Evolutionary conservation across 2,888 invertebrate genomes (phyloP).

Genomic region (Congeria kusceri): DNA sequence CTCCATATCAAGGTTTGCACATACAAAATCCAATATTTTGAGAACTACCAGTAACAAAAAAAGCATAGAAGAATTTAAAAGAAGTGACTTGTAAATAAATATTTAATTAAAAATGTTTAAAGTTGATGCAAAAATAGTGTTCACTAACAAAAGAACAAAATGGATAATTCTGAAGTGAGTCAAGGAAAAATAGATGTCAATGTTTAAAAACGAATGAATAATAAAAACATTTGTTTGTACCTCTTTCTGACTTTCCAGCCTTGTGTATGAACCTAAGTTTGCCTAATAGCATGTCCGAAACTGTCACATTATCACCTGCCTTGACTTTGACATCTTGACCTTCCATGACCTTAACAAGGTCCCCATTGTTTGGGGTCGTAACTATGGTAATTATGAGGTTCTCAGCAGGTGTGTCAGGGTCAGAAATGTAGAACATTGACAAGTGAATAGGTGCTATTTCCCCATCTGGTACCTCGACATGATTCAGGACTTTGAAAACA

Average conservation of each 20-base stretch:
- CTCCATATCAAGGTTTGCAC: too few species aligned
- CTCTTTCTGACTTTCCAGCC: constrained; percentile 44
- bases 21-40: too few species aligned
- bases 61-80: too few species aligned
- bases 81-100: too few species aligned
- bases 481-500: constrained; percentile 65
- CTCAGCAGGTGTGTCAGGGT: constrained; percentile 71
- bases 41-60: too few species aligned
- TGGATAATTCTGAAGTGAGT: too few species aligned
- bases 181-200: too few species aligned
- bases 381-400: constrained; percentile 66
- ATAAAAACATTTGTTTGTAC: too few species aligned
- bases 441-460: constrained; percentile 60
- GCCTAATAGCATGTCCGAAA: constrained; percentile 65
- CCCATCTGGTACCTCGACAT: constrained; percentile 65
- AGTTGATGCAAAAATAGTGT: too few species aligned
- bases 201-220: too few species aligned
- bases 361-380: constrained; percentile 66
- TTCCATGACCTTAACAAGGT: constrained; percentile 62
- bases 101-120: too few species aligned
- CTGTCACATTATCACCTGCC: constrained; percentile 64
- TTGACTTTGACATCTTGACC: constrained; percentile 68
- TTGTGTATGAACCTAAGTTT: constrained; percentile 70
- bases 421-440: constrained; percentile 68
- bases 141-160: too few species aligned